Base-by-base conservation (phyloP, 1,140 invertebrate species). In the Drosophila yakuba region DNA sequence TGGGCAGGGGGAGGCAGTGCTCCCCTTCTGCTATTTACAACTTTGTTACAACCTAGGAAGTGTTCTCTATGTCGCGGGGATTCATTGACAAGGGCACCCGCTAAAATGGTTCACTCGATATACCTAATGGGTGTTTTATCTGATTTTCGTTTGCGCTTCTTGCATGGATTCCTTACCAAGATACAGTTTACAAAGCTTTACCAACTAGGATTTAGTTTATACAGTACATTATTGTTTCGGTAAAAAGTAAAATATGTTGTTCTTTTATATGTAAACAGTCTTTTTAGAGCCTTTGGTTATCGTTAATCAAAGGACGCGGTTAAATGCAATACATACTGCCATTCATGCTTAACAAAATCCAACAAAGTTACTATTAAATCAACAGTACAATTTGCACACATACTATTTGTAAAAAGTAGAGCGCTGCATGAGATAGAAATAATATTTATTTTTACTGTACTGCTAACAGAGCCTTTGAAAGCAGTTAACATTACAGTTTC, bases 111-210 rank as follows among this genome's bases (percentile, higher is more conserved):
- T 89, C 84, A 89, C 84, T 89, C 84, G 77, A 78, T 73, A 84
- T 90, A 89, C 84, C 84, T 89, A 89, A 83, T 78, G 84, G 84
- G 84, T 89, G 84, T 80, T 86, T 76, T 66, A 14, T 60, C 67
- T 84, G 73, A 61, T 58, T 74, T 72, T 67, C 43, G 28, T 32
- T 55, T 77, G 44, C 59, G 57, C 66, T 75, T 66, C 51, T 41
- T 66, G 64, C 60, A 52, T 52, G 64, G 64, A 48, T 48, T 69
- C 32, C 1, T 55, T 51, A 35, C 56, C 51, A 57, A 71, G 64
- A 57, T 67, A 54, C 77, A 77, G 83, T 71, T 89, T 84, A 89
- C 73, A 89, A 80, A 71, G 69, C 25, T 58, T 64, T 76, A 78
- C 48, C 50, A 48, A 58, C 74, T 86, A 84, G 39, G 32, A 50